Percentiles rank a stretch among this genome's conserved stretches.
Conservation (phyloP, 2,888 invertebrate species). For the Lasioglossum leucozonium region DNA sequence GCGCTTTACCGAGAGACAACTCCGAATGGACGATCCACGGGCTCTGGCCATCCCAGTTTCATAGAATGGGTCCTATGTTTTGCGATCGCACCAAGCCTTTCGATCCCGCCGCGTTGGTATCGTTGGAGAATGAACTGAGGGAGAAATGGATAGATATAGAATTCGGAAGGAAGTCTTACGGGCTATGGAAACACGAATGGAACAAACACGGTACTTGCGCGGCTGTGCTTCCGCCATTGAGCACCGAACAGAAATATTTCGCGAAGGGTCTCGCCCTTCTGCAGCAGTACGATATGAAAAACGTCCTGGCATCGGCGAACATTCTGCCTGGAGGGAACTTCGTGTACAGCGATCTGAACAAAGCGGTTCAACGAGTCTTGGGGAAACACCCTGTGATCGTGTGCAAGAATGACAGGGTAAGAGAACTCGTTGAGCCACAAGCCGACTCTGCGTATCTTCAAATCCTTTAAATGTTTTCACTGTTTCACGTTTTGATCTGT, state of each 20-base stretch:
- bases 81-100: slow-evolving; percentile 90
- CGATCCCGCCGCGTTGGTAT: slow-evolving; percentile 86
- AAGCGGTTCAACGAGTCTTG: slow-evolving; percentile 86
- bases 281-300: slow-evolving; percentile 87
- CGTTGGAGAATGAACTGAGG: slow-evolving; percentile 86
- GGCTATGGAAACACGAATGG: slow-evolving; percentile 94
- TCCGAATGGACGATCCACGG: slow-evolving; percentile 92
- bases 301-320: slow-evolving; percentile 86
- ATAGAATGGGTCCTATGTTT: slow-evolving; percentile 89
- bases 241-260: slow-evolving; percentile 90
- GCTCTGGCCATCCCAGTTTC: slow-evolving; percentile 91
- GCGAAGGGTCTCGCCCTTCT: slow-evolving; percentile 87
- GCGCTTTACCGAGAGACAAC: slow-evolving; percentile 87
- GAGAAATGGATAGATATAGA: slow-evolving; percentile 91
- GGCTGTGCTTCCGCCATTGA: slow-evolving; percentile 86
- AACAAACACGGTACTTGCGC: slow-evolving; percentile 93
- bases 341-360: slow-evolving; percentile 82
- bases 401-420: slow-evolving; percentile 87
- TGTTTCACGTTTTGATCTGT: no score
- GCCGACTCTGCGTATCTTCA: neutral
- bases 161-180: slow-evolving; percentile 85
- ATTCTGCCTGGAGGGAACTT: slow-evolving; percentile 86
- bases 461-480: no score
- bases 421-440: slow-evolving; percentile 28
- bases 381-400: slow-evolving; percentile 88